Conservation (phyloP, 2,888 invertebrate species). For the Chloromyia formosa region DNA sequence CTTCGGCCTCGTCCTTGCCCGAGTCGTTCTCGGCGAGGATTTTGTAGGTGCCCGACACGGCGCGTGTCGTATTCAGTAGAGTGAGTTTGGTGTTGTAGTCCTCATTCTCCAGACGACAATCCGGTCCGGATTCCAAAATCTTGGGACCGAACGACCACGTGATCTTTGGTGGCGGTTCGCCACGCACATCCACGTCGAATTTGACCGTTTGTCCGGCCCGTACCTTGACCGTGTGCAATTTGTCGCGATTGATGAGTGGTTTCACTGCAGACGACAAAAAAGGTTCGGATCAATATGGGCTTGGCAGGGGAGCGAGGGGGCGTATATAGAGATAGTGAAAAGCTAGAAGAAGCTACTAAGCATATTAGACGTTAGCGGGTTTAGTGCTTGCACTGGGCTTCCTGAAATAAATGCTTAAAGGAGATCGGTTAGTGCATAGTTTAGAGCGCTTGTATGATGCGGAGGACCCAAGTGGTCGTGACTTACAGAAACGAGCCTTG, state of each 20-base stretch:
- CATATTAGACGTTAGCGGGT: conserved; percentile 26
- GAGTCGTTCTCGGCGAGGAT: conserved; percentile 92
- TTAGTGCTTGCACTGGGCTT: not conserved
- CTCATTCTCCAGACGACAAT: conserved; percentile 84
- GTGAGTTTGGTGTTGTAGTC: conserved; percentile 90
- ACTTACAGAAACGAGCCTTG: conserved; percentile 86
- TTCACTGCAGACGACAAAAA: conserved; percentile 75
- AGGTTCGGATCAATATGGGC: not conserved
- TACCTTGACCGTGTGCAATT: conserved; percentile 86
- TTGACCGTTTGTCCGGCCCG: conserved; percentile 90
- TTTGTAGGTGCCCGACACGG: conserved; percentile 89
- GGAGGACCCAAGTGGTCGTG: conserved; percentile 3
- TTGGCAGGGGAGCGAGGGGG: not conserved
- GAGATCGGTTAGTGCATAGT: conserved; percentile 1
- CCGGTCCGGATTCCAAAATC: conserved; percentile 73
- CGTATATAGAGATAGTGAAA: not conserved
- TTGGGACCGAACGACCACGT: conserved; percentile 73
- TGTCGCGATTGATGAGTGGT: conserved; percentile 94
- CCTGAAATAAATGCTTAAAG: conserved; percentile 16
- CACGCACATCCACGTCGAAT: conserved; percentile 93
- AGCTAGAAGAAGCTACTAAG: conserved; percentile 30
- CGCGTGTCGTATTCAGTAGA: conserved; percentile 81
- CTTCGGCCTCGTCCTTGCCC: conserved; percentile 92
- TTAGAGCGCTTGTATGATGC: not conserved
- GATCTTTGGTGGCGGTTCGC: conserved; percentile 94